phyloP scores from a whole-genome alignment of 2,797 vertebrate species.

The Loris lydekkerianus region DNA sequence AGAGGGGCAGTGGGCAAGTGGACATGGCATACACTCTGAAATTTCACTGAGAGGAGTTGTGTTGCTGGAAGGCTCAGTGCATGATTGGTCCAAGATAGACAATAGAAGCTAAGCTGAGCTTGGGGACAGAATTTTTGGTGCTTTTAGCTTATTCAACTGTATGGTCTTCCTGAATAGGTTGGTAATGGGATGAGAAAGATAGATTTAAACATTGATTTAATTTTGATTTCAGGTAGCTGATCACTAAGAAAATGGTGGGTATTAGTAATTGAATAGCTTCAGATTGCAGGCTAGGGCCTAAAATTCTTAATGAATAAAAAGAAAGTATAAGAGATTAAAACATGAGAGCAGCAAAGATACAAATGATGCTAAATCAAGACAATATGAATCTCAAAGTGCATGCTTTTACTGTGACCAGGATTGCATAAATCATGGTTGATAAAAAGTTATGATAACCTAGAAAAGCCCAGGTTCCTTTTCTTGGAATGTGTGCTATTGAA shows the following conservation, averaged over 20 bases:
- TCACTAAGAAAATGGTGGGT: background rate
- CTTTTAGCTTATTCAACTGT: background rate
- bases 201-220: background rate
- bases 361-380: background rate
- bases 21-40: background rate
- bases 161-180: background rate
- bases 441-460: background rate
- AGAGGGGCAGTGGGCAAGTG: background rate
- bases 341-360: background rate
- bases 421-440: background rate
- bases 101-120: background rate
- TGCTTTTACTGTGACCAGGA: background rate
- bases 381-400: background rate
- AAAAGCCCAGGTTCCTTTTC: background rate
- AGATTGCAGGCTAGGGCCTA: background rate
- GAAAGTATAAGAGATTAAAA: background rate
- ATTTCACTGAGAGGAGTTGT: background rate
- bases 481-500: background rate
- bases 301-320: constrained; percentile 2
- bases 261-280: background rate
- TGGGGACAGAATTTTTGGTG: background rate
- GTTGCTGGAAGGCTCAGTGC: background rate
- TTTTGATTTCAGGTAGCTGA: constrained; percentile 1
- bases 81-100: background rate
- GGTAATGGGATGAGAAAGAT: background rate